Percentiles rank a stretch among this genome's conserved stretches.
phyloP scores from a whole-genome alignment of 2,113 vertebrate species.

The Sitta europaea region DNA sequence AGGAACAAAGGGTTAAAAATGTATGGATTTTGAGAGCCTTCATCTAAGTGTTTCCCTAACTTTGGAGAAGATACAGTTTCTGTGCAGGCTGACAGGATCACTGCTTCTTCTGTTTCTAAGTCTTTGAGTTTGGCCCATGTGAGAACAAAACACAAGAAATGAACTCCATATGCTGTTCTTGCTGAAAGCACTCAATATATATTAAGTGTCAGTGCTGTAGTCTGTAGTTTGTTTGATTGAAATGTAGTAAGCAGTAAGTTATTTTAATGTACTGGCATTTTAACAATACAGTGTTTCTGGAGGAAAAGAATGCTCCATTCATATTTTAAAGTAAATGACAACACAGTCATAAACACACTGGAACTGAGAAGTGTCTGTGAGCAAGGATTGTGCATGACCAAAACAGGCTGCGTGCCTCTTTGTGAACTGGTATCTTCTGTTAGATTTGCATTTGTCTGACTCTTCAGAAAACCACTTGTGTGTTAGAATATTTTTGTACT shows the following conservation, averaged over 20 bases:
- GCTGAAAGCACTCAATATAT: not conserved
- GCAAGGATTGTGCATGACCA: not conserved
- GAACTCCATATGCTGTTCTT: not conserved
- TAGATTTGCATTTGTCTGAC: not conserved
- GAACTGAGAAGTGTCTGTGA: not conserved
- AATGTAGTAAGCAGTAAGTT: slow-evolving; percentile 31
- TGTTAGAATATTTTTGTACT: not conserved
- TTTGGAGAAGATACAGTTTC: not conserved
- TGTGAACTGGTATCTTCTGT: not conserved
- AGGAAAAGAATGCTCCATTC: slow-evolving; percentile 53
- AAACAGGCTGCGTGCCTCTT: not conserved
- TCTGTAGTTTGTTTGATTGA: not conserved
- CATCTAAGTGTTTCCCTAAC: not conserved
- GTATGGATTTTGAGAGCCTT: not conserved
- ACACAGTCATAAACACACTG: slow-evolving; percentile 17
- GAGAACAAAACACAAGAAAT: not conserved
- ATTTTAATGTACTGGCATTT: slow-evolving; percentile 54
- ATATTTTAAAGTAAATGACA: slow-evolving; percentile 49
- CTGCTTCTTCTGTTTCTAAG: not conserved
- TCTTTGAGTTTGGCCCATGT: not conserved
- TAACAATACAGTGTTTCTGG: slow-evolving; percentile 53
- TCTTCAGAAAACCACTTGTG: not conserved
- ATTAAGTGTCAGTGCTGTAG: not conserved
- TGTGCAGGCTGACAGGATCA: not conserved
- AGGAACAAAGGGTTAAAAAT: not conserved